phyloP scores from a whole-genome alignment of 2,888 invertebrate genomes.

The Mythimna vitellina region DNA sequence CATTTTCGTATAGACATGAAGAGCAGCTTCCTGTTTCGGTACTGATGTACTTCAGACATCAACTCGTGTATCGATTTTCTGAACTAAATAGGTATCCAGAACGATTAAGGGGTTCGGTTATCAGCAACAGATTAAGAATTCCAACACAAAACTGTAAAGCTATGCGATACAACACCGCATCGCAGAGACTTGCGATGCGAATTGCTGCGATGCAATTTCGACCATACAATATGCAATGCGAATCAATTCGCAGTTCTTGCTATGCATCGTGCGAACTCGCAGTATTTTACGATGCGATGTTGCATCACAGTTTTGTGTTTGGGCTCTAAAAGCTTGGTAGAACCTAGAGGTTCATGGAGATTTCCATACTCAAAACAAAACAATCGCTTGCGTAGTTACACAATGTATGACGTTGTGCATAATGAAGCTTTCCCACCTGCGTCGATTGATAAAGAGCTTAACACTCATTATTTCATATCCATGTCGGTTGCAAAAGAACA shows the following conservation, averaged over 20 bases:
- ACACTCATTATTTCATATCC: constrained; percentile 48
- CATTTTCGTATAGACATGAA: neutral
- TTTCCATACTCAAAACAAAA: neutral
- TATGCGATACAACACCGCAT: too few species aligned
- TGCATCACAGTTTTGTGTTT: too few species aligned
- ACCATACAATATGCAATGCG: too few species aligned
- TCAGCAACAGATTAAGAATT: too few species aligned
- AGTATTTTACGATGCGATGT: too few species aligned
- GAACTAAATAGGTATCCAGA: neutral
- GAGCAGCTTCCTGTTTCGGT: constrained; percentile 15
- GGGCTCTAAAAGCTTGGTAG: too few species aligned
- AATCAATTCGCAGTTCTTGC: too few species aligned
- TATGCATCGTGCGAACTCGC: too few species aligned
- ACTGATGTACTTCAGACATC: neutral
- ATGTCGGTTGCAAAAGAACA: constrained; percentile 26
- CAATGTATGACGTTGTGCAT: constrained; percentile 22
- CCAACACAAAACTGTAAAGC: too few species aligned
- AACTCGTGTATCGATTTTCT: neutral
- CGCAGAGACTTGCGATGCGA: too few species aligned
- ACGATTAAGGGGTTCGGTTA: neutral
- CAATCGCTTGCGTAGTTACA: neutral
- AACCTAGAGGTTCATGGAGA: too few species aligned
- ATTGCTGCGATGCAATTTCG: too few species aligned
- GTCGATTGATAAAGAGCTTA: constrained; percentile 51
- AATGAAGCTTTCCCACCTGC: constrained; percentile 41